These are phyloP conservation scores for Heteromyza rotundicornis DNA, from an alignment of 2,888 invertebrate genomes.

Conservation along the genomic window DNA sequence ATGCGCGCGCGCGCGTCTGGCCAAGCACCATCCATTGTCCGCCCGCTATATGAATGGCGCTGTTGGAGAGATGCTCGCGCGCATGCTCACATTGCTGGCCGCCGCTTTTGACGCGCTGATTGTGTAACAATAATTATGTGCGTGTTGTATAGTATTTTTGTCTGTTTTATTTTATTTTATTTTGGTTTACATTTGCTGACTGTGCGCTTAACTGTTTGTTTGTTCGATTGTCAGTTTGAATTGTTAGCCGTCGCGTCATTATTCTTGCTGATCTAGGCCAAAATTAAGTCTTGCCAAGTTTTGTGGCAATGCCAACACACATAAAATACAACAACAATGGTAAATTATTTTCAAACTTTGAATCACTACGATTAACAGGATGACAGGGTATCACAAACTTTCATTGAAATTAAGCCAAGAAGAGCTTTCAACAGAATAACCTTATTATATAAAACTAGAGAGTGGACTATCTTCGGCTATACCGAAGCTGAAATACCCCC, in stretches of 20 bases:
- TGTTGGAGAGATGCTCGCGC: background rate
- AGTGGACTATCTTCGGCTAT: too few relatives aligned
- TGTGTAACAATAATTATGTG: conserved; percentile 8
- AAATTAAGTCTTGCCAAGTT: background rate
- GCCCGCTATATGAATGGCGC: background rate
- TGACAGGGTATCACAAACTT: too few relatives aligned
- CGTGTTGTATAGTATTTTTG: too few relatives aligned
- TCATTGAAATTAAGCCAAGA: too few relatives aligned
- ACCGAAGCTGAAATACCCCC: too few relatives aligned
- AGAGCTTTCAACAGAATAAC: too few relatives aligned
- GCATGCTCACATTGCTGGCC: background rate
- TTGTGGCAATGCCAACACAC: background rate
- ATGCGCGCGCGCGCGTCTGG: background rate
- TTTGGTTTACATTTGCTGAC: background rate
- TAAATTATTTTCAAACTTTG: background rate
- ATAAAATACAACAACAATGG: background rate
- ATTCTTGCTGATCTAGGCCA: background rate
- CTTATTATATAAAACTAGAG: too few relatives aligned
- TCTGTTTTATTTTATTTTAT: too few relatives aligned
- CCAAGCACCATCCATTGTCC: background rate
- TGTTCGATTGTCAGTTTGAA: conserved; percentile 2
- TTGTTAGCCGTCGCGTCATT: background rate
- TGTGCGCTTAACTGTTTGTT: background rate
- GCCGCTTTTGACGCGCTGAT: conserved; percentile 2
- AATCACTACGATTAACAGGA: background rate